These are phyloP conservation scores for Pectinophora gossypiella DNA, from an alignment of 1,140 invertebrate species.

Conservation along the genomic window DNA sequence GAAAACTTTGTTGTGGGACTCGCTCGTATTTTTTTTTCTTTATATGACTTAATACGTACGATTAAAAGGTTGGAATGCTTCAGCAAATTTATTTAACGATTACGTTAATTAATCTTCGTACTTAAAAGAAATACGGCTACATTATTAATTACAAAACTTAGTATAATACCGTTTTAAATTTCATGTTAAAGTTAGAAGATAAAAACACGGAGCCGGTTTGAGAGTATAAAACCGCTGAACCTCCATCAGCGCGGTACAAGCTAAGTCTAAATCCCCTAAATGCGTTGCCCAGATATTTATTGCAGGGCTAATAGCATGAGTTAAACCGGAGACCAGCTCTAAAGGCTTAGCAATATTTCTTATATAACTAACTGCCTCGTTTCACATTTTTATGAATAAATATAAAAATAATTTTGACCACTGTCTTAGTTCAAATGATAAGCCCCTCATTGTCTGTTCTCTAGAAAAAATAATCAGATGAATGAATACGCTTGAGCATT, in stretches of 20 bases:
- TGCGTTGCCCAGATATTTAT: constrained; percentile 67
- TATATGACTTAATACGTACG: no score
- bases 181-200: no score
- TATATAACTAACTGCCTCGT: background rate
- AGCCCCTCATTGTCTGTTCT: constrained; percentile 41
- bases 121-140: no score
- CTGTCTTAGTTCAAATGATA: constrained; percentile 33
- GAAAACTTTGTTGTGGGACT: constrained; percentile 29
- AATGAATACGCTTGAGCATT: constrained; percentile 60
- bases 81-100: no score
- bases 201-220: background rate
- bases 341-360: no score
- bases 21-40: no score
- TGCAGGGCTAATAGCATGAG: constrained; percentile 57
- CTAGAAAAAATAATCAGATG: constrained; percentile 60
- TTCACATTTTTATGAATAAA: constrained; percentile 8
- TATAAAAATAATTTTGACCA: background rate
- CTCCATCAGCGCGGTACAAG: constrained; percentile 60
- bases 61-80: no score
- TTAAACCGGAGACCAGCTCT: constrained; percentile 42
- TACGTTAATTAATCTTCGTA: no score
- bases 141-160: background rate
- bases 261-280: constrained; percentile 66
- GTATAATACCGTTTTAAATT: no score
- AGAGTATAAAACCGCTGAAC: constrained; percentile 32